These are phyloP conservation scores for Drosophila ficusphila DNA, from an alignment of 1,140 invertebrate species.

Conservation along the genomic window DNA sequence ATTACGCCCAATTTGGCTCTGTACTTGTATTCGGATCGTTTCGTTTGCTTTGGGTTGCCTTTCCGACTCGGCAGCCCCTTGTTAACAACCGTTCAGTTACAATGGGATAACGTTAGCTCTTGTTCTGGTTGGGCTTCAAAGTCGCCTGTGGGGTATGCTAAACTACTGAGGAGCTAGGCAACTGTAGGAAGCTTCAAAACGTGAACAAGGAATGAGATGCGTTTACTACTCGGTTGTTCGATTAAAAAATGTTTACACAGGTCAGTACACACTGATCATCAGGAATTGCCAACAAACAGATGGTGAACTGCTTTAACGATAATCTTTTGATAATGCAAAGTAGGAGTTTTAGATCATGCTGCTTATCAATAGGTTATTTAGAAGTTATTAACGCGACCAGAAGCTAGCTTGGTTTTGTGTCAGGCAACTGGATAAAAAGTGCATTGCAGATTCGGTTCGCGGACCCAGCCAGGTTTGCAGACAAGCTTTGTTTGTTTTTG, in stretches of 20 bases:
- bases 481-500: constrained; percentile 66
- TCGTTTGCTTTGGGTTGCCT: constrained; percentile 24
- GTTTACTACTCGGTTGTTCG: neutral
- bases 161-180: neutral
- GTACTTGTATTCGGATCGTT: constrained; percentile 51
- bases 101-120: constrained; percentile 71
- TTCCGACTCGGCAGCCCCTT: constrained; percentile 63
- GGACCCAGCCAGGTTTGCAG: neutral
- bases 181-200: neutral
- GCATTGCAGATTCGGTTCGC: constrained; percentile 6
- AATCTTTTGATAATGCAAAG: too few species aligned
- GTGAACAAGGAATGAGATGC: neutral
- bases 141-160: neutral
- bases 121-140: constrained; percentile 44
- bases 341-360: too few species aligned
- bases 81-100: constrained; percentile 75
- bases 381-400: too few species aligned
- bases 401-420: too few species aligned
- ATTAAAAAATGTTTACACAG: neutral
- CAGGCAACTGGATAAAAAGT: too few species aligned
- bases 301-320: too few species aligned
- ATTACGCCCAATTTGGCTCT: constrained; percentile 76
- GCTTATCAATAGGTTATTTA: too few species aligned
- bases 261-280: too few species aligned
- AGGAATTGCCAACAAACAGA: too few species aligned